Conservation (phyloP, 2,888 invertebrate species). For the Calephelis perditalis region DNA sequence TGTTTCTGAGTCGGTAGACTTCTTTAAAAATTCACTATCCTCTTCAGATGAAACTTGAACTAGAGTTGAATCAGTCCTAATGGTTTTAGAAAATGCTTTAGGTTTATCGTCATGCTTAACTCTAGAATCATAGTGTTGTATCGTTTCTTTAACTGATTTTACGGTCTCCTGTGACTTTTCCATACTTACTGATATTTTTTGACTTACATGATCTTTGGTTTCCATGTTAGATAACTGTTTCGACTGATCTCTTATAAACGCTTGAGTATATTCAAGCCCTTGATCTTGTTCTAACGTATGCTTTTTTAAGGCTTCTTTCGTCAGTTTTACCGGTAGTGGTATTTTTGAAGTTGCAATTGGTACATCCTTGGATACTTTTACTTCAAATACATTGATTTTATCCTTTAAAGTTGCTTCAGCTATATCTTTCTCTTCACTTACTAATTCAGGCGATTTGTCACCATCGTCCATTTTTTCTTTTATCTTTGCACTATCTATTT, state of each 20-base stretch:
- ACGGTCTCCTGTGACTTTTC: conserved; percentile 52
- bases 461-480: conserved; percentile 74
- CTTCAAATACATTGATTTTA: conserved; percentile 71
- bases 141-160: conserved; percentile 69
- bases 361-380: conserved; percentile 62
- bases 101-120: conserved; percentile 56
- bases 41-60: conserved; percentile 75
- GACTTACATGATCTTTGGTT: conserved; percentile 40
- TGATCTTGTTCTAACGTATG: conserved; percentile 71
- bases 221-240: conserved; percentile 58
- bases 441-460: conserved; percentile 62
- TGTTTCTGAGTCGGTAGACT: conserved; percentile 74
- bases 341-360: conserved; percentile 62
- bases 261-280: conserved; percentile 70
- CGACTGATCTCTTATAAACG: conserved; percentile 71
- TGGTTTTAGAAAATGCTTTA: conserved; percentile 57
- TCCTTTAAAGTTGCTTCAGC: conserved; percentile 69
- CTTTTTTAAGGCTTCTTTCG: conserved; percentile 72
- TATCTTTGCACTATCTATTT: conserved; percentile 70
- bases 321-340: conserved; percentile 63
- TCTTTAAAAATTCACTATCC: conserved; percentile 72
- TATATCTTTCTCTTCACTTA: conserved; percentile 61
- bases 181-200: conserved; percentile 48
- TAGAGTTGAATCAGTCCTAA: conserved; percentile 71
- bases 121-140: conserved; percentile 66